Evolutionary conservation across 2,797 vertebrate genomes (phyloP), one percentile per base, ranked within the genome.

Genomic region (Acipenser transmontanus): DNA sequence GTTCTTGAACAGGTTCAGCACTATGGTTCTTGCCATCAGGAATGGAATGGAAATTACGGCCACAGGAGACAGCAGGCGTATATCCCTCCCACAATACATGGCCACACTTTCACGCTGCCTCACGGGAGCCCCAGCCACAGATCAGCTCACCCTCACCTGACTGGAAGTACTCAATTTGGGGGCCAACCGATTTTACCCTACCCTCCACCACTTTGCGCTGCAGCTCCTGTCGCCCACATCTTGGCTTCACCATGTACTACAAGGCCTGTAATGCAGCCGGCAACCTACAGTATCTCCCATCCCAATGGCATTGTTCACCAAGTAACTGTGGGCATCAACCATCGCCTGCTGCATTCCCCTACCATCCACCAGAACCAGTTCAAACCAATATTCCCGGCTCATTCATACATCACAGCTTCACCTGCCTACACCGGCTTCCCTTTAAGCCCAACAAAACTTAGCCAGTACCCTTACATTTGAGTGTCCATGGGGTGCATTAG

Each of bases 391-490:
- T 98, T 98, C 77, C 91, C 96, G 47, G 92, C 94, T 10, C 97
- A 98, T 82, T 95, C 97, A 63, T 99, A 94, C 84, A 90, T 99
- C 47, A 73, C 89, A 20, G 92, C 97, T 61, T 98, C 96, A 12
- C 96, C 97, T 13, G 94, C 94, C 64, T 99, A 95, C 79, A 80
- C 93, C 64, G 92, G 92, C 83, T 99, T 99, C 82, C 95, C 96
- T 10, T 73, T 99, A 89, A 99, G 97, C 83, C 97, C 96, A 63
- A 96, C 93, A 72, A 98, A 98, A 85, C 94, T 98, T 89, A 91
- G 92, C 92, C 97, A 98, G 88, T 99, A 95, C 91, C 93, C 95
- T 7, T 99, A 94, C 84, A 94, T 98, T 86, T 99, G 92, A 98
- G 79, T 80, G 47, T 75, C 75, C 76, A 82, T 81, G 78, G 83